phyloP scores from a whole-genome alignment of 2,888 invertebrate species.

The Calephelis perditalis region DNA sequence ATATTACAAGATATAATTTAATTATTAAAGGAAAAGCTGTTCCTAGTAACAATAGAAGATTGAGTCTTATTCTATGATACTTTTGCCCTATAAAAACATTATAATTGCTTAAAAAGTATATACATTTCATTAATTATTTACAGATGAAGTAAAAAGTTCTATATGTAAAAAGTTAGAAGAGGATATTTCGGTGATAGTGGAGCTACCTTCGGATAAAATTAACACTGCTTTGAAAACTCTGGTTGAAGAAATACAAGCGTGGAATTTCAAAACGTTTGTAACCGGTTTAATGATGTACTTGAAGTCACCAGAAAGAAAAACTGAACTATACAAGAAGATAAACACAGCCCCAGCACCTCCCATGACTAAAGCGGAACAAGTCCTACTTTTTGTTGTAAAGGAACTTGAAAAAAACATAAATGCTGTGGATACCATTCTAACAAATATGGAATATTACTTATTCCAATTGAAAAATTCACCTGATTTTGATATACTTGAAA shows the following conservation, averaged over 20 bases:
- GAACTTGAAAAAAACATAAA: conserved; percentile 39
- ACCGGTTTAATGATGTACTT: conserved; percentile 49
- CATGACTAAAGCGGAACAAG: conserved; percentile 61
- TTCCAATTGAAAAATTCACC: conserved; percentile 58
- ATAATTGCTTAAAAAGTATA: no score
- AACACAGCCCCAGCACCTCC: conserved; percentile 44
- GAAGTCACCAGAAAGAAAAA: conserved; percentile 47
- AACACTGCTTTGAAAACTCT: conserved; percentile 44
- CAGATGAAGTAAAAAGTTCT: conserved; percentile 41
- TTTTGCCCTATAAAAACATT: no score
- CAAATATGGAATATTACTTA: conserved; percentile 52
- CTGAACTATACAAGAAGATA: conserved; percentile 47
- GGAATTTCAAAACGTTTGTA: conserved; percentile 43
- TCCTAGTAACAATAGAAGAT: no score
- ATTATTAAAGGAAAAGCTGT: no score
- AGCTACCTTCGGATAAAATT: conserved; percentile 36
- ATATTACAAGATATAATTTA: no score
- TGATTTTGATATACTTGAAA: conserved; percentile 53
- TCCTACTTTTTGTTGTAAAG: conserved; percentile 50
- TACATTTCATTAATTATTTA: conserved; percentile 29
- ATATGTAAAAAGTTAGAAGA: conserved; percentile 44
- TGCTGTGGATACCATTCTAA: conserved; percentile 43
- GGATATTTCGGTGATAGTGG: conserved; percentile 38
- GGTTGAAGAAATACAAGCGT: conserved; percentile 41
- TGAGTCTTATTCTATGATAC: no score